Base-by-base conservation (phyloP, 2,797 vertebrate species). In the Mareca strepera region DNA sequence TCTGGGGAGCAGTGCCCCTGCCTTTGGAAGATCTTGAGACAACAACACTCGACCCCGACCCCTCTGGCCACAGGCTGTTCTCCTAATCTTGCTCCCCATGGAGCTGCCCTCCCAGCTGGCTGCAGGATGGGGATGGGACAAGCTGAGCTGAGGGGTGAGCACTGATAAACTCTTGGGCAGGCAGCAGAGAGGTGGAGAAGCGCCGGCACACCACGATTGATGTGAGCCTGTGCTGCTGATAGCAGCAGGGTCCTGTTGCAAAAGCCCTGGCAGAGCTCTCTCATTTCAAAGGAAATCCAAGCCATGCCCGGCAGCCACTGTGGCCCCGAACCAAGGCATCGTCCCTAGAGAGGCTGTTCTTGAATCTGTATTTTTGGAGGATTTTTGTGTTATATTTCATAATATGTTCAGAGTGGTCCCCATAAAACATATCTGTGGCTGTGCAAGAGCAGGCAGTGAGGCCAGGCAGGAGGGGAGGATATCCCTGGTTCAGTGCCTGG, bases 121-220 rank as follows among this genome's bases (percentile, higher is more conserved):
- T 64, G 55, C 0, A 2, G 9, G 62, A 29, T 1, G 44, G 62
- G 63, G n/a, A 41, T 15, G 35, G 70, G n/a, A 67, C 0, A 1
- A 56, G 67, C 41, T 1, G 5, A 33, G 63, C 7, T 3, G 12
- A 52, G 20, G 53, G 23, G 5, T 1, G 2, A 44, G 46, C 17
- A 1, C 48, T 0, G 5, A 29, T 53, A 53, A 53, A 58, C 39
- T 67, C 1, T 1, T 26, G 77, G 62, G 62, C 53, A 39, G 52
- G 68, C 83, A 59, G 13, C 28, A 60, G 14, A 48, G 44, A 9
- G 0, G 1, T 0, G 9, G 23, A 69, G 46, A 43, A 31, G 6
- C 4, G 4, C 29, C 46, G 20, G 11, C 2, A 0, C n/a, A 11
- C 21, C 22, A 23, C 1, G 11, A 11, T 0, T 48, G 72, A 17